phyloP scores from a whole-genome alignment of 2,888 invertebrate species.

The Clostera curtula region DNA sequence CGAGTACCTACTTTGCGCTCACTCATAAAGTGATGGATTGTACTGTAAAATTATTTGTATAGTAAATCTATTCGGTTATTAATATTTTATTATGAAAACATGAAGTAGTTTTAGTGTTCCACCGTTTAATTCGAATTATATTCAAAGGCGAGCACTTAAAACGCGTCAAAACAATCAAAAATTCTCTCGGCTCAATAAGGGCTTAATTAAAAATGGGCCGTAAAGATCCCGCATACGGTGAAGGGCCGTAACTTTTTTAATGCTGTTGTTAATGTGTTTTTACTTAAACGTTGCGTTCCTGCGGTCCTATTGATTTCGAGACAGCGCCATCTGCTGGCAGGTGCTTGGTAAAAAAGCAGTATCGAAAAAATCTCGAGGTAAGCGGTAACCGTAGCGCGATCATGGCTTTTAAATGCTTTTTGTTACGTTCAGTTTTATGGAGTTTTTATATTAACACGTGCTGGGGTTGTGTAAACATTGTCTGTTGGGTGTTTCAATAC shows the following conservation, averaged over 20 bases:
- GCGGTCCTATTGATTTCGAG: conserved; percentile 38
- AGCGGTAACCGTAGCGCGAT: conserved; percentile 22
- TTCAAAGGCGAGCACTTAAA: too few species aligned
- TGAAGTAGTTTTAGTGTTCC: too few species aligned
- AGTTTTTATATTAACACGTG: conserved; percentile 52
- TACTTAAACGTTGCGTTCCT: conserved; percentile 43
- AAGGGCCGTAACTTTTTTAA: conserved; percentile 39
- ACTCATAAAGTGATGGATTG: too few species aligned
- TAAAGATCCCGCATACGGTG: conserved; percentile 20
- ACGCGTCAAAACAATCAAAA: background rate
- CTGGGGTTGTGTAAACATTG: conserved; percentile 29
- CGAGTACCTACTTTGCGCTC: too few species aligned
- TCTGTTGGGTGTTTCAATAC: conserved; percentile 14
- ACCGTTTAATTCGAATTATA: too few species aligned
- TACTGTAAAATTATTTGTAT: too few species aligned
- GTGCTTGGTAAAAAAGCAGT: conserved; percentile 29
- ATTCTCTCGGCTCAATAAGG: background rate
- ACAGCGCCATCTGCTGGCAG: conserved; percentile 31
- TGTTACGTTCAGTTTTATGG: conserved; percentile 24
- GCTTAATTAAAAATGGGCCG: background rate
- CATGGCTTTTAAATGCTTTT: conserved; percentile 34
- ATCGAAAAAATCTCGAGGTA: conserved; percentile 10
- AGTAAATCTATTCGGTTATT: too few species aligned
- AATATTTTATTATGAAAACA: too few species aligned
- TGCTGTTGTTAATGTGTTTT: conserved; percentile 52